Evolutionary conservation across 2,797 vertebrate species (phyloP), one percentile per base, ranked within the genome.

Genomic region (Miichthys miiuy): DNA sequence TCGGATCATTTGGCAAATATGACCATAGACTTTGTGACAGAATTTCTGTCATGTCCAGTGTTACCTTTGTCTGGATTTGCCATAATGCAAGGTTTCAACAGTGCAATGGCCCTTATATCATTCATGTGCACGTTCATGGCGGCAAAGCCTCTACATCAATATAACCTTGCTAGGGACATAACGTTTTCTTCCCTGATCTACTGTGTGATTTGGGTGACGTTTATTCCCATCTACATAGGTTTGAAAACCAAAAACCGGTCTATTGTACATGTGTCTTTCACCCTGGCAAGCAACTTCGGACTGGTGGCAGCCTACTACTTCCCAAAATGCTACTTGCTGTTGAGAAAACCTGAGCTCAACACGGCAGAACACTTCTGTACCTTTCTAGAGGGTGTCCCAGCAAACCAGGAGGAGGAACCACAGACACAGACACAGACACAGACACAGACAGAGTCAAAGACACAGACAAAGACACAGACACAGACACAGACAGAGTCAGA

Each of bases 91-190:
- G 88, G 90, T 55, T 87, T 90, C 69, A 97, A 96, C 0, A 17
- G 41, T 41, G 20, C 64, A 3, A 55, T 98, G 84, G 96, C 96
- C 1, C 87, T 96, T 0, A 0, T 91, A 8, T 97, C 95, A 6
- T 97, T 99, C 85, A 95, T 98, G 80, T 95, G 95, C 89, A 97
- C 97, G 0, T 99, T 99, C 91, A 96, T 97, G 96, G 96, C 96
- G 0, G 89, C 92, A 23, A 94, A 91, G 34, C 90, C 83, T 0
- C 88, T 88, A 0, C 91, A 91, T 48, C 94, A 91, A 77, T 97
- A 97, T 82, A 97, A 97, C 52, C 60, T 95, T 0, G 96, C 97
- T 63, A 94, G 96, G 1, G 95, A 97, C 70, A 96, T 99, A 86
- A 97, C 96, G 6, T 96, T 97, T 0, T 92, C 95, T 64, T 92